Evolutionary conservation across 2,888 invertebrate species (phyloP), one percentile per base, ranked within the genome.

Genomic region (Yponomeuta malinellus): DNA sequence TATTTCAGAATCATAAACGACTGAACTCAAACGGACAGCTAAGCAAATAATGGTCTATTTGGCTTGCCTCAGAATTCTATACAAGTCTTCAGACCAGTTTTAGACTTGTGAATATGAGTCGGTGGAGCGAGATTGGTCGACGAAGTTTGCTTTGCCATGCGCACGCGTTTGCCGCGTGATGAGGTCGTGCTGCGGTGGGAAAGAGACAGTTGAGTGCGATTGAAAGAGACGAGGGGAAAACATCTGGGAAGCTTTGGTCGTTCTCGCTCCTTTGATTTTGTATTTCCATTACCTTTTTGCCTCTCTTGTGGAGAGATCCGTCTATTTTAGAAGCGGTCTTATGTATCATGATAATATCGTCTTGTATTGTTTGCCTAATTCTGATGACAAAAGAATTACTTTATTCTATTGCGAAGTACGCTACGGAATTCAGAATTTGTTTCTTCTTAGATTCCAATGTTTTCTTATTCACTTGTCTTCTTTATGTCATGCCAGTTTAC

Each of bases 141-240:
- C 68, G 12, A 37, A 70, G 70, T 31, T 48, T 23, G 48, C 12
- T 31, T 23, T 48, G 48, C 23, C 63, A 6, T 70, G 74, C 74
- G 72, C 83, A 84, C 78, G 83, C 80, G 75, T 70, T 48, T 70
- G 23, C 71, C 73, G 79, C 83, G 81, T 84, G 84, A 76, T 79
- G 72, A 68, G 72, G 69, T 69, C 78, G 76, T 78, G 78, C 67
- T 73, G 72, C 72, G 48, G 73, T 68, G 33, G 33, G 76, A 80
- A 69, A 72, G 79, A 76, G 80, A 83, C 72, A 68, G 68, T 10
- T 48, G 64, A 65, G 74, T 72, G 71, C n/a, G 79, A 74, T 72
- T 74, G 77, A 83, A 68, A 29, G 79, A 72, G 83, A 82, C 68
- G 76, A 72, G 77, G 72, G 76, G 84, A 85, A 85, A 85, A 85